Percentiles rank a stretch among this genome's conserved stretches.
Evolutionary conservation across 2,888 invertebrate species (phyloP).

Genomic region (Volucella inanis): DNA sequence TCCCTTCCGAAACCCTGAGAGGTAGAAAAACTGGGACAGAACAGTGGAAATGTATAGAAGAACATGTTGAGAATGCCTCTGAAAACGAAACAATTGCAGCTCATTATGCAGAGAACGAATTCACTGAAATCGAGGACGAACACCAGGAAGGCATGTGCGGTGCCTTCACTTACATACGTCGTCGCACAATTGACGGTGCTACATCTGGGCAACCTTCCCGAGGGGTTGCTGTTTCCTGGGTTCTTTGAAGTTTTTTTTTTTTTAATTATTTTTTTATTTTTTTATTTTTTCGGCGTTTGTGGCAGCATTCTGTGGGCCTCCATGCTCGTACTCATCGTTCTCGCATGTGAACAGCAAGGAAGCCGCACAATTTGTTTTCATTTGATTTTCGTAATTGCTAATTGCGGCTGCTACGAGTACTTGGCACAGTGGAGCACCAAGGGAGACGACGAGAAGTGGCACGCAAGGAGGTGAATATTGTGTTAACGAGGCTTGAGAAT

Average conservation of each 20-base stretch:
- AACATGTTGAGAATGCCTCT: slow-evolving; percentile 12
- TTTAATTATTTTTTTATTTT: slow-evolving; percentile 4
- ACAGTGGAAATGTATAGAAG: not conserved
- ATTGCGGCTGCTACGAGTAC: slow-evolving; percentile 27
- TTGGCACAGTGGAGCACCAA: not conserved
- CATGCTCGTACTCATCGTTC: no score
- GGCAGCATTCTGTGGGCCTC: no score
- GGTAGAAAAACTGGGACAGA: slow-evolving; percentile 6
- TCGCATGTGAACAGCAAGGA: slow-evolving; percentile 45
- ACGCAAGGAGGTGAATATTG: slow-evolving; percentile 9
- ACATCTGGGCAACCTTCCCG: slow-evolving; percentile 22
- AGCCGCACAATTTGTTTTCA: slow-evolving; percentile 63
- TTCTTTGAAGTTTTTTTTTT: not conserved
- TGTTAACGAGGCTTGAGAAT: slow-evolving; percentile 32
- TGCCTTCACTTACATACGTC: no score
- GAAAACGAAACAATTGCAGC: slow-evolving; percentile 51
- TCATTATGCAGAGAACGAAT: slow-evolving; percentile 42
- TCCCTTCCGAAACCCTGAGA: not conserved
- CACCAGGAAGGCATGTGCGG: not conserved
- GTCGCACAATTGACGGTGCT: no score
- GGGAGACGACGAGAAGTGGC: not conserved
- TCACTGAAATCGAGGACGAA: slow-evolving; percentile 20
- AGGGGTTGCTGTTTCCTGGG: slow-evolving; percentile 18
- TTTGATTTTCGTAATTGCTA: slow-evolving; percentile 66
- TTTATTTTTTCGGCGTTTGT: not conserved